Evolutionary conservation across 2,113 vertebrate species (phyloP), one percentile per base, ranked within the genome.

Genomic region (Chascanopsetta lugubris): DNA sequence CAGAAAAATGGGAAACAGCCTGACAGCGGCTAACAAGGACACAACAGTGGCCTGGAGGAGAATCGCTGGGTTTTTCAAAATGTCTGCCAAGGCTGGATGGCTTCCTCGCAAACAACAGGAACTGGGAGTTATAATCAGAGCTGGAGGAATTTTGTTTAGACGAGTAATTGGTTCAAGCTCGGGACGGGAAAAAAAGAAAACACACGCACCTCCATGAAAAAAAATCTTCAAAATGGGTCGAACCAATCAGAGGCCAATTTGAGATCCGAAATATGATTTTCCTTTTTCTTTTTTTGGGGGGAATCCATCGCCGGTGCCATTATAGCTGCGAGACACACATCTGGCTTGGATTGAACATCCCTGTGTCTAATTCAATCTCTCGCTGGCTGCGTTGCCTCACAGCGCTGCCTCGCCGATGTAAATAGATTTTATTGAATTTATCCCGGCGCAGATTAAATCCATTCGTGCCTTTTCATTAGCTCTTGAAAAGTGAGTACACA

Each of bases 381-480:
- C 69, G 68, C 75, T 86, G 58, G 78, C 75, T 77, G 78, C 76
- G 38, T 81, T 85, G 77, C 85, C 55, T 71, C 62, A 88, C 75
- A 80, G 78, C 62, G 24, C 77, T 45, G 74, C 84, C 54, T 85
- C 71, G 45, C 76, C 57, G 64, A 84, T 80, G 74, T 80, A 80
- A 89, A 88, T 74, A 70, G 58, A 75, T 61, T 77, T 88, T 86
- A 92, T 90, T 91, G 76, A 88, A 87, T 86, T 88, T 72, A 86
- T 87, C 79, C 83, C 83, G 15, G 21, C 32, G 80, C 73, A 83
- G 79, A 86, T 82, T 57, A 81, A 86, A 85, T 77, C 79, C 84
- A 80, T 83, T 88, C 72, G 75, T 72, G 81, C 75, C 71, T 85
- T 79, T 82, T 90, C 86, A 84, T 90, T 85, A 81, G 72, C 56